phyloP scores from a whole-genome alignment of 2,888 invertebrate genomes.

The Aspidapion aeneum region DNA sequence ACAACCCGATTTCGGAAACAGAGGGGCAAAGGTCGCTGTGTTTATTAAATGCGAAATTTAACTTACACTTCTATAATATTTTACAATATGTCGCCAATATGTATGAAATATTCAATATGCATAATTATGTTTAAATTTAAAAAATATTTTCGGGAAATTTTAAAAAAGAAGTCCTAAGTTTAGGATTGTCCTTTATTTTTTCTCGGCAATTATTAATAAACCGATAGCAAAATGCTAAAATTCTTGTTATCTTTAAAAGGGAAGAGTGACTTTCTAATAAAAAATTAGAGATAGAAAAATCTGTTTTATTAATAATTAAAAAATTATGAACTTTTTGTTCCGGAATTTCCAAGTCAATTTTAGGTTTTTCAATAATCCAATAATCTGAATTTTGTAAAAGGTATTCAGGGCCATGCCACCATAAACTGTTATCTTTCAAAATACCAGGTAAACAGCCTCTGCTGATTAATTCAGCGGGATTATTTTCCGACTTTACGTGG shows the following conservation, averaged over 20 bases:
- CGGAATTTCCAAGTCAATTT: background rate
- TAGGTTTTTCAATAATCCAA: background rate
- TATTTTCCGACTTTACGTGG: background rate
- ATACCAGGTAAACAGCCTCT: background rate
- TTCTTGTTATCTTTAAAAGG: background rate
- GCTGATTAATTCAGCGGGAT: background rate
- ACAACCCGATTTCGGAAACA: too few species aligned
- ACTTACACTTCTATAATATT: too few species aligned
- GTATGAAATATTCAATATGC: too few species aligned
- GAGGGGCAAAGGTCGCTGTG: too few species aligned
- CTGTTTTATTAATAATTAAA: slow-evolving; percentile 1
- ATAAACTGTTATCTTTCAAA: slow-evolving; percentile 3
- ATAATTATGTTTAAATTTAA: background rate
- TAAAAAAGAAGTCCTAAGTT: background rate
- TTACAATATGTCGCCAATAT: too few species aligned
- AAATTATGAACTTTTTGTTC: background rate
- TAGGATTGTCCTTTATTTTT: background rate
- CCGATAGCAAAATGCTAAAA: background rate
- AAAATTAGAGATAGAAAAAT: background rate
- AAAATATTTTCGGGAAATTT: background rate
- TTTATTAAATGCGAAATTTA: too few species aligned
- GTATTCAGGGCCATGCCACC: slow-evolving; percentile 13
- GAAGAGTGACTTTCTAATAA: background rate
- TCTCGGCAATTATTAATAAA: background rate
- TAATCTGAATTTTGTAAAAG: background rate